Base-by-base conservation (phyloP, 2,888 invertebrate genomes). In the Noctua pronuba region DNA sequence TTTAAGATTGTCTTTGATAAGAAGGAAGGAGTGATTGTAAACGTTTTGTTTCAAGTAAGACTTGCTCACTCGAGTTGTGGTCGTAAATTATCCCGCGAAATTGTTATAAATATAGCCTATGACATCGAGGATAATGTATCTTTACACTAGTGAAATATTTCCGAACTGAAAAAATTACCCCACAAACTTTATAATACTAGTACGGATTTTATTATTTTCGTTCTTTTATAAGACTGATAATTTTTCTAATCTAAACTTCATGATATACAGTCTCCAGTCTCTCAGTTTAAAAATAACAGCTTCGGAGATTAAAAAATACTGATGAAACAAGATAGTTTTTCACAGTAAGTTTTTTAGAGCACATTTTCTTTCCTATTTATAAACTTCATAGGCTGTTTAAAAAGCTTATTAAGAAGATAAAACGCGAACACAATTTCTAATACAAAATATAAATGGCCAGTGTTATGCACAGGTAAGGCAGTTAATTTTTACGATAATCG, bases 401-500 rank as follows among this genome's bases (percentile, higher is more conserved):
- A 75, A 82, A 58, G n/a, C 65, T 75, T 76, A 79, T 69, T 86
- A 77, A 75, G 46, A 68, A 78, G 75, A 82, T 76, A 78, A 60
- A 76, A 38, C 35, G 72, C 49, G 80, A 81, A 81, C 76, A 85
- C 78, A 80, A 85, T 72, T 77, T 82, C 84, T 80, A 82, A 86
- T 85, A 84, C 74, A 78, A 75, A 79, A 75, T 82, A 83, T 87
- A 85, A 86, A 88, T 84, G 82, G 86, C 84, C 85, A 85, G 85
- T 89, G 88, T 88, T 91, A 92, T 91, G 89, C 91, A 90, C 88
- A 90, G 90, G 91, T 72, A 88, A 87, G 89, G 90, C 89, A 92
- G 91, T 95, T 92, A 94, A 91, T 94, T 94, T 94, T 95, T 94
- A 95, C 92, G 94, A 93, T 94, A 92, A 95, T 93, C 89, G 91